Conservation (phyloP, 2,797 vertebrate species). For the Melanotaenia trifasciata region DNA sequence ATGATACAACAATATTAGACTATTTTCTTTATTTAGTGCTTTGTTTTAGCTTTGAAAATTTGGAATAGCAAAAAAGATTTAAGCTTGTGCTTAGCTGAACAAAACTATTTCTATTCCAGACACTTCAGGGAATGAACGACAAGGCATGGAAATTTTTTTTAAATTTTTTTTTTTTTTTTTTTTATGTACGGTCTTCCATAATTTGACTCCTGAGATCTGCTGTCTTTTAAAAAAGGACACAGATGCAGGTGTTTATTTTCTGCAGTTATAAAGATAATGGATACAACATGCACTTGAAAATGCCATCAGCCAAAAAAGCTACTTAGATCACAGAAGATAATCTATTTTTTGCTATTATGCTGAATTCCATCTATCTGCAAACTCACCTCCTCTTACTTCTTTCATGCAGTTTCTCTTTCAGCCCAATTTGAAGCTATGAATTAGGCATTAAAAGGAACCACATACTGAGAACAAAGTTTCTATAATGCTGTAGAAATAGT, state of each 20-base stretch:
- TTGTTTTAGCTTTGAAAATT: background rate
- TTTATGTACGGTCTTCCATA: background rate
- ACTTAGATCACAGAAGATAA: background rate
- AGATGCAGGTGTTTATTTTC: slow-evolving; percentile 27
- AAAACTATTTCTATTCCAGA: background rate
- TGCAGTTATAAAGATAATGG: slow-evolving; percentile 19
- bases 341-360: background rate
- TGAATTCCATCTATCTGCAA: background rate
- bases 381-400: background rate
- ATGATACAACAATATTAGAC: background rate
- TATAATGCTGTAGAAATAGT: background rate
- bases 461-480: background rate
- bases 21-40: background rate
- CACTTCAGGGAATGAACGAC: background rate
- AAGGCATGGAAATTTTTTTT: background rate
- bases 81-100: background rate
- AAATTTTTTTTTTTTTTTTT: background rate
- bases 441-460: background rate
- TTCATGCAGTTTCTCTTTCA: background rate
- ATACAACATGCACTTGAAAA: slow-evolving; percentile 17
- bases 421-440: background rate
- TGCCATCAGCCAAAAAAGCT: slow-evolving; percentile 4
- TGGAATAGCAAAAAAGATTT: background rate
- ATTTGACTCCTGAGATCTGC: background rate
- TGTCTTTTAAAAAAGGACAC: slow-evolving; percentile 10